phyloP scores from a whole-genome alignment of 2,797 vertebrate genomes.

The Sebastes nivosus region DNA sequence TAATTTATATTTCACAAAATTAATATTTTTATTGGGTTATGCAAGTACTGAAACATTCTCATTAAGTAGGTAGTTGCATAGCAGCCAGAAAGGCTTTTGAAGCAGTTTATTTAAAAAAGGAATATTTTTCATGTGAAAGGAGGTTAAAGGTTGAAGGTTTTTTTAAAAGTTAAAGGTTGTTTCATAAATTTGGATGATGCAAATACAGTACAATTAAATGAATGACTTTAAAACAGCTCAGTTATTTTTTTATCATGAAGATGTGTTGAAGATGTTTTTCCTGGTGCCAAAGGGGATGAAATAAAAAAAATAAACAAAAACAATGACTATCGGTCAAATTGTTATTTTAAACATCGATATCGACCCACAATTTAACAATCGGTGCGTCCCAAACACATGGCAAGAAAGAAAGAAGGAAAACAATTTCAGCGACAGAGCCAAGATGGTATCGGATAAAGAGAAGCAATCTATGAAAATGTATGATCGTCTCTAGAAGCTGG shows the following conservation, averaged over 20 bases:
- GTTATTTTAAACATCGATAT: background rate
- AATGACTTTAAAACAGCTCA: background rate
- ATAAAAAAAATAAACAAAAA: background rate
- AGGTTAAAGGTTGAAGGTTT: background rate
- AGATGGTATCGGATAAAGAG: background rate
- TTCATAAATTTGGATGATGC: background rate
- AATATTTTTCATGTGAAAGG: background rate
- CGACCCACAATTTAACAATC: accelerated
- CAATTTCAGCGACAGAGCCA: background rate
- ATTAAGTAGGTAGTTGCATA: background rate
- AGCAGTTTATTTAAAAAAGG: background rate
- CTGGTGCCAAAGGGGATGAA: background rate
- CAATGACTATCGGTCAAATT: background rate
- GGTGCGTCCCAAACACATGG: background rate
- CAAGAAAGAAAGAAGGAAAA: background rate
- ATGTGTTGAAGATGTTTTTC: background rate
- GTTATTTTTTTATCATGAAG: background rate
- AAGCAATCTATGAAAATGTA: background rate
- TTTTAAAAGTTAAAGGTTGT: background rate
- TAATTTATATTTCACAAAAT: background rate
- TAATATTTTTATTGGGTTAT: background rate
- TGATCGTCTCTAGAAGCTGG: background rate
- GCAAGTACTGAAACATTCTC: too few species aligned
- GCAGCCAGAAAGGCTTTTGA: background rate
- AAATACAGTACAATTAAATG: background rate